Conservation (phyloP, 2,888 invertebrate species). For the Ennomos quercinarius region DNA sequence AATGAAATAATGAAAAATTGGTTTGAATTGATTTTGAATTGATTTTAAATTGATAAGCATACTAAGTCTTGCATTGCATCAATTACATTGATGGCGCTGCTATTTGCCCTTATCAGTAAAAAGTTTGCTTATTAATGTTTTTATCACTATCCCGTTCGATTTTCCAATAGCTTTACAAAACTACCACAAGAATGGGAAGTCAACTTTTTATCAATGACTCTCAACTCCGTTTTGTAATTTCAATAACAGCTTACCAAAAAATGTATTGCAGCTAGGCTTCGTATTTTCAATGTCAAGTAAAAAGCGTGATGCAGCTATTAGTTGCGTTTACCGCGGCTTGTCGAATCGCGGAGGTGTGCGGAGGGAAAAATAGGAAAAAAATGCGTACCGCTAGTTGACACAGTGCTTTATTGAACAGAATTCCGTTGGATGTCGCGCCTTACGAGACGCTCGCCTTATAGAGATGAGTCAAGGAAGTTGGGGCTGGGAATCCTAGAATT, state of each 20-base stretch:
- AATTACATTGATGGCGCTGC: not conserved
- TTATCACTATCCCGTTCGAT: not conserved
- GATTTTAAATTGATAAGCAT: too few species aligned
- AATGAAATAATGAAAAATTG: too few species aligned
- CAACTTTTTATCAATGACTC: slow-evolving; percentile 19
- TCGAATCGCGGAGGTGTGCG: slow-evolving; percentile 65
- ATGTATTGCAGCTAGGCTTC: slow-evolving; percentile 19
- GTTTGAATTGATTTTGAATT: too few species aligned
- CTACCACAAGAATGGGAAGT: slow-evolving; percentile 6
- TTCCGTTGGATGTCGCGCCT: slow-evolving; percentile 61
- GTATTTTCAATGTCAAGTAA: slow-evolving; percentile 33
- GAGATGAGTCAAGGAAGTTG: slow-evolving; percentile 20
- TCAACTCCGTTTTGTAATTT: slow-evolving; percentile 23
- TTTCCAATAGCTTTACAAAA: slow-evolving; percentile 7
- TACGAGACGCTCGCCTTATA: slow-evolving; percentile 49
- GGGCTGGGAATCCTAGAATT: slow-evolving; percentile 33
- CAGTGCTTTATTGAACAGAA: slow-evolving; percentile 80
- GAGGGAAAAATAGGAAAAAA: slow-evolving; percentile 64
- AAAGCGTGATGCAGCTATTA: slow-evolving; percentile 37
- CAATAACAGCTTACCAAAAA: slow-evolving; percentile 26
- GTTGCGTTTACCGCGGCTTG: slow-evolving; percentile 50
- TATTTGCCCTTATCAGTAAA: not conserved
- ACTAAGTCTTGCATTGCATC: not conserved
- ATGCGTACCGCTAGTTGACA: slow-evolving; percentile 80
- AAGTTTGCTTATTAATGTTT: not conserved